phyloP scores from a whole-genome alignment of 2,888 invertebrate genomes.

The Cremastinae sp. region DNA sequence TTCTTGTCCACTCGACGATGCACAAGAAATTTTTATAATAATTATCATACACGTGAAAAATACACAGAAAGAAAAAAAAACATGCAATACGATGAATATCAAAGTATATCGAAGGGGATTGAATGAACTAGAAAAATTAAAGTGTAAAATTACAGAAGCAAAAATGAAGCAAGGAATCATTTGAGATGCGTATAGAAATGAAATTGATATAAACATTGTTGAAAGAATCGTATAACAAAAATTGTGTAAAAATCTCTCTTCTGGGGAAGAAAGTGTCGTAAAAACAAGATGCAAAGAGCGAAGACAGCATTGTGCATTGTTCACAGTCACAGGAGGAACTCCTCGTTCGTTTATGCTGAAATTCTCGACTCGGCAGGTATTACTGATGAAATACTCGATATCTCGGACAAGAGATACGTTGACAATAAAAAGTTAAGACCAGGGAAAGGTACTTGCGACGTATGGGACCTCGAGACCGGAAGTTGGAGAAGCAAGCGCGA shows the following conservation, averaged over 20 bases:
- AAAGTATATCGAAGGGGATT: too few relatives aligned
- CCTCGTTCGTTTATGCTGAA: conserved; percentile 18
- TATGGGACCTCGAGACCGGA: conserved; percentile 26
- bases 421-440: conserved; percentile 15
- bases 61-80: not conserved
- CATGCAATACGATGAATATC: not conserved
- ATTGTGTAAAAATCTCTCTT: too few relatives aligned
- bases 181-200: too few relatives aligned
- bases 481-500: conserved; percentile 1
- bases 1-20: conserved; percentile 45
- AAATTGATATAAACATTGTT: too few relatives aligned
- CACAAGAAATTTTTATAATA: conserved; percentile 18
- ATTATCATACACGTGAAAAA: not conserved
- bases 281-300: too few relatives aligned
- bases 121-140: too few relatives aligned
- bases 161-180: too few relatives aligned
- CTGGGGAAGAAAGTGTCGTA: not conserved
- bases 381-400: conserved; percentile 44
- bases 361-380: conserved; percentile 9
- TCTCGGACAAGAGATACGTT: conserved; percentile 7
- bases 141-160: too few relatives aligned
- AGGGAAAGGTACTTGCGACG: not conserved
- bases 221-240: too few relatives aligned
- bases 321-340: too few relatives aligned
- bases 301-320: too few relatives aligned